phyloP scores from a whole-genome alignment of 2,797 vertebrate genomes.

The Cirrhinus molitorella region DNA sequence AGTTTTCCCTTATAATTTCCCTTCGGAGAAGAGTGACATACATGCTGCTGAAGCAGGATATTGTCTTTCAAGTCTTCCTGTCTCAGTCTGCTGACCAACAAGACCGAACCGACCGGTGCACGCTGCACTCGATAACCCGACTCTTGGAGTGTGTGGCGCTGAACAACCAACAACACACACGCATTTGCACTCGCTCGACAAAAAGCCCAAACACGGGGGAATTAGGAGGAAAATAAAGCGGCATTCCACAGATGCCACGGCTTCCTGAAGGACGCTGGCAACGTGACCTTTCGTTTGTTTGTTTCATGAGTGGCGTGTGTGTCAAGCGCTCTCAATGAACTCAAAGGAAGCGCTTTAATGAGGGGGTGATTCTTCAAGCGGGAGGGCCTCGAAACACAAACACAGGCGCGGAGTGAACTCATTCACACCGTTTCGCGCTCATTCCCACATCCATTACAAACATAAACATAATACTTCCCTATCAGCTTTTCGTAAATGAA shows the following conservation, averaged over 20 bases:
- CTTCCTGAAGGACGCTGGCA: slow-evolving; percentile 50
- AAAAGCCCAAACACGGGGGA: slow-evolving; percentile 47
- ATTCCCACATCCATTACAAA: background rate
- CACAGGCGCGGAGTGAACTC: slow-evolving; percentile 15
- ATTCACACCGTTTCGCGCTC: slow-evolving; percentile 20
- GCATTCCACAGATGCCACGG: slow-evolving; percentile 58
- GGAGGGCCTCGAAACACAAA: slow-evolving; percentile 24
- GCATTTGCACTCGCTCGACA: slow-evolving; percentile 19
- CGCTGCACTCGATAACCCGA: slow-evolving; percentile 38
- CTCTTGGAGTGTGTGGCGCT: slow-evolving; percentile 20
- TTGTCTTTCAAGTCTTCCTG: slow-evolving; percentile 43
- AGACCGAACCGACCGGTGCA: slow-evolving; percentile 15
- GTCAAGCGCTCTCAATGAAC: slow-evolving; percentile 13
- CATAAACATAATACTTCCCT: slow-evolving; percentile 7
- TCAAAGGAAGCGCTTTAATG: slow-evolving; percentile 20
- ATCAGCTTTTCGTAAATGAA: background rate
- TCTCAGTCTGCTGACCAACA: slow-evolving; percentile 44
- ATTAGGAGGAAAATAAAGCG: slow-evolving; percentile 53
- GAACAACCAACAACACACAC: slow-evolving; percentile 26
- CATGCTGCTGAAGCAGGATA: slow-evolving; percentile 16
- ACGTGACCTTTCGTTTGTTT: slow-evolving; percentile 47
- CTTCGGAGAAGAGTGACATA: background rate
- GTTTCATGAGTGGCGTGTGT: background rate
- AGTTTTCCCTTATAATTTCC: background rate
- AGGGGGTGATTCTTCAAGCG: slow-evolving; percentile 15